Conservation (phyloP, 2,888 invertebrate species). For the Xanthia icteritia region DNA sequence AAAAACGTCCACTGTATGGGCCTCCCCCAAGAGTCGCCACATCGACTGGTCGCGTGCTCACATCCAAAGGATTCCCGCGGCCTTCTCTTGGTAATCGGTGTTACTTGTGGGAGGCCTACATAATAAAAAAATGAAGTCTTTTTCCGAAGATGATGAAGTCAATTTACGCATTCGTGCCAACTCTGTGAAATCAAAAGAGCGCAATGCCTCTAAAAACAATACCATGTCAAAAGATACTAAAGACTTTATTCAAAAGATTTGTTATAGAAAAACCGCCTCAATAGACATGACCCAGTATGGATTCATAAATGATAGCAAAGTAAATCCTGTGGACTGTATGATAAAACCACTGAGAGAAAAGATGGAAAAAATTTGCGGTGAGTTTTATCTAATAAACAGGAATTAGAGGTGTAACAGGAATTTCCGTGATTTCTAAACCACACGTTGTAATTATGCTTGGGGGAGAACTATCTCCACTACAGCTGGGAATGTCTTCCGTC, state of each 20-base stretch:
- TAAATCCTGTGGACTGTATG: conserved; percentile 66
- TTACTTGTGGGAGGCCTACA: neutral
- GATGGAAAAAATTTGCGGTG: conserved; percentile 72
- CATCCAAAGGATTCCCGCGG: neutral
- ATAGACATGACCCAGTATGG: conserved; percentile 80
- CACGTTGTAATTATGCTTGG: neutral
- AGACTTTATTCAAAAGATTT: conserved; percentile 77
- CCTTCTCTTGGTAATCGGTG: neutral
- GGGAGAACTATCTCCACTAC: neutral
- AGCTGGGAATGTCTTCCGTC: neutral
- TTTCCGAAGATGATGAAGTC: neutral
- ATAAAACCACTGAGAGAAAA: conserved; percentile 71
- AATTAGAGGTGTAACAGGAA: neutral
- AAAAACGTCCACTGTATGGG: neutral
- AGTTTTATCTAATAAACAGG: conserved; percentile 10
- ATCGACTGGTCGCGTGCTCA: neutral
- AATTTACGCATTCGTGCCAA: neutral
- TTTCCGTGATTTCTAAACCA: neutral
- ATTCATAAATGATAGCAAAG: conserved; percentile 74
- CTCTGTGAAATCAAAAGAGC: conserved; percentile 18
- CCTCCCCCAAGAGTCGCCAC: neutral
- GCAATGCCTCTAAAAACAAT: neutral
- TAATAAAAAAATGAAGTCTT: conserved; percentile 7
- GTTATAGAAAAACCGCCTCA: conserved; percentile 73
- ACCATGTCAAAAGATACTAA: conserved; percentile 72